phyloP scores from a whole-genome alignment of 2,797 vertebrate genomes.

The Epinephelus malabaricus region DNA sequence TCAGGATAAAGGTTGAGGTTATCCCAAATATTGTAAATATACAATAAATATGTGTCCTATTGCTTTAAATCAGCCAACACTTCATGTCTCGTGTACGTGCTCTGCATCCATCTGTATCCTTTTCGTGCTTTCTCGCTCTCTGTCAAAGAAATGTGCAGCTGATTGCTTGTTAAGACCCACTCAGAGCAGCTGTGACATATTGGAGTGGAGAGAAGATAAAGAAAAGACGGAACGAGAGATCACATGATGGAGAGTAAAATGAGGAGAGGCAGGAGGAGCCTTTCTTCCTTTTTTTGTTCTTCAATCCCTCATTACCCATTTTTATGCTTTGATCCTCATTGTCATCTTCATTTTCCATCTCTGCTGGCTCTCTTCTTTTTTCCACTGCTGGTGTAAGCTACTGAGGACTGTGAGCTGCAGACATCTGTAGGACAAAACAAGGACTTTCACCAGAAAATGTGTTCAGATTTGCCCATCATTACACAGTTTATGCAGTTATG shows the following conservation, averaged over 20 bases:
- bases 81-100: neutral
- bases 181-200: slow-evolving; percentile 3
- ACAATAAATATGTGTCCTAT: neutral
- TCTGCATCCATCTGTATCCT: neutral
- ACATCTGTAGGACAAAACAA: neutral
- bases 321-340: slow-evolving; percentile 38
- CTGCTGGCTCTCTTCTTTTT: neutral
- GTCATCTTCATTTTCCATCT: slow-evolving; percentile 20
- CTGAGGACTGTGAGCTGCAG: neutral
- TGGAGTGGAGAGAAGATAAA: neutral
- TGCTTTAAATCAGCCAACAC: neutral
- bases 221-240: neutral
- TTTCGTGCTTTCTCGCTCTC: neutral
- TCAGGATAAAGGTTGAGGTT: neutral
- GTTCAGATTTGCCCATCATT: neutral
- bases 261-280: slow-evolving; percentile 5
- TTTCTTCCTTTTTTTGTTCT: slow-evolving; percentile 12
- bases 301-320: slow-evolving; percentile 31
- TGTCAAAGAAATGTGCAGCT: neutral
- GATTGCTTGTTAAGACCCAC: slow-evolving; percentile 4
- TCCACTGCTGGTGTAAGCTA: neutral
- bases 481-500: neutral
- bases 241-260: slow-evolving; percentile 5
- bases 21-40: neutral
- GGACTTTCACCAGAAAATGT: neutral